Percentiles rank a stretch among this genome's conserved stretches.
Evolutionary conservation across 2,888 invertebrate species (phyloP).

Genomic region (Rapana venosa): DNA sequence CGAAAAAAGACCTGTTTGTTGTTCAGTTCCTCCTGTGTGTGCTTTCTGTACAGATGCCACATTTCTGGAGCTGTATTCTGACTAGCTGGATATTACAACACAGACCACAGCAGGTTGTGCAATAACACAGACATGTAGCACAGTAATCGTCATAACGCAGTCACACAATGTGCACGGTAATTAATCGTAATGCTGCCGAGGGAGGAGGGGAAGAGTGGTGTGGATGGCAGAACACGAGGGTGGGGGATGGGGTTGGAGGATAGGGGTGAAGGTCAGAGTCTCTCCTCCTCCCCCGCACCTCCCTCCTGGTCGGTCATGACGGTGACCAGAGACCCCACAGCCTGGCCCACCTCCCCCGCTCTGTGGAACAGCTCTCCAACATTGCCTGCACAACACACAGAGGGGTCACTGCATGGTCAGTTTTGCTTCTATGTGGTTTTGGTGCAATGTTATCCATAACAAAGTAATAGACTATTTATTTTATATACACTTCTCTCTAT

Average conservation of each 20-base stretch:
- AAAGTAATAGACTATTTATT: too few species aligned
- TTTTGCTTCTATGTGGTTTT: too few species aligned
- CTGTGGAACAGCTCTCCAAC: constrained; percentile 88
- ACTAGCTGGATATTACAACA: background rate
- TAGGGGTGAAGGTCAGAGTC: constrained; percentile 35
- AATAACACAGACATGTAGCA: too few species aligned
- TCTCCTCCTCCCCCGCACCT: constrained; percentile 51
- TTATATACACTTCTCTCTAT: too few species aligned
- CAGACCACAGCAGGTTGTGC: too few species aligned
- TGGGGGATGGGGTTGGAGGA: background rate
- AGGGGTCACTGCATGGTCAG: background rate
- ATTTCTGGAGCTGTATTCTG: background rate
- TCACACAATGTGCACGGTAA: too few species aligned
- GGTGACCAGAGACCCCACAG: constrained; percentile 92
- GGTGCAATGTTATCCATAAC: too few species aligned
- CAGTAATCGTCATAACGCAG: too few species aligned
- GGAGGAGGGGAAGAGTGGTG: background rate
- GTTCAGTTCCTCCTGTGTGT: too few species aligned
- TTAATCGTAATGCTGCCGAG: constrained; percentile 5
- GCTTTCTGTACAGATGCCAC: background rate
- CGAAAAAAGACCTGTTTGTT: too few species aligned
- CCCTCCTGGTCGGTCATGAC: constrained; percentile 90
- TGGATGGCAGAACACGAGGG: background rate
- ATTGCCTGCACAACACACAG: constrained; percentile 72
- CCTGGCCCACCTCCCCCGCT: constrained; percentile 92